These are phyloP conservation scores for Parus major DNA, from an alignment of 2,113 vertebrate species.

Conservation along the genomic window DNA sequence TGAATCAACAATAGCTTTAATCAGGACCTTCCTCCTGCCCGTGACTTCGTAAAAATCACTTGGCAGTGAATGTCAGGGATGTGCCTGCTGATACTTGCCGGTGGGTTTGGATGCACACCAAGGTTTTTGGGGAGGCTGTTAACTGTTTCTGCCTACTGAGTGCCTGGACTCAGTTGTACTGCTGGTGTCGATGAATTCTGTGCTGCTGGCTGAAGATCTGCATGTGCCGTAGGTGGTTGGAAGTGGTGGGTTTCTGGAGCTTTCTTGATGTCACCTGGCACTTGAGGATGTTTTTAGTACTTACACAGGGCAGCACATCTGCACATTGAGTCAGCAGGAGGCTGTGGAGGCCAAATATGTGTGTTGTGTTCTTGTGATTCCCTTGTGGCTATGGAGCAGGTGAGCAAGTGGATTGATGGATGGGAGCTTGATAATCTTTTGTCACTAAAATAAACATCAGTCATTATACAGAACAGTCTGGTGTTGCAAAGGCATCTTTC, in stretches of 20 bases:
- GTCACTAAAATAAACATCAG: neutral
- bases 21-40: neutral
- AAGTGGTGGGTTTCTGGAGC: neutral
- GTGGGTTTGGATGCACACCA: neutral
- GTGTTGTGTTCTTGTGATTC: neutral
- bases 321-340: neutral
- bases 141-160: neutral
- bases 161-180: neutral
- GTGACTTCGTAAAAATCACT: neutral
- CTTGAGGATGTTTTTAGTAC: neutral
- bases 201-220: neutral
- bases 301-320: neutral
- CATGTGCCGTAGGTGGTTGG: neutral
- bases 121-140: neutral
- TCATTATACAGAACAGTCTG: neutral
- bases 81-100: neutral
- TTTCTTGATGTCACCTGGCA: neutral
- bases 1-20: neutral
- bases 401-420: neutral
- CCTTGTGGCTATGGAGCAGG: neutral
- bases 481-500: neutral
- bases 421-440: neutral
- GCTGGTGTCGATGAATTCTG: neutral
- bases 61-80: neutral
- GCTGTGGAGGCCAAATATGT: fast-evolving